Evolutionary conservation across 1,140 invertebrate species (phyloP), one percentile per base, ranked within the genome.

Genomic region (Heliconius melpomene): DNA sequence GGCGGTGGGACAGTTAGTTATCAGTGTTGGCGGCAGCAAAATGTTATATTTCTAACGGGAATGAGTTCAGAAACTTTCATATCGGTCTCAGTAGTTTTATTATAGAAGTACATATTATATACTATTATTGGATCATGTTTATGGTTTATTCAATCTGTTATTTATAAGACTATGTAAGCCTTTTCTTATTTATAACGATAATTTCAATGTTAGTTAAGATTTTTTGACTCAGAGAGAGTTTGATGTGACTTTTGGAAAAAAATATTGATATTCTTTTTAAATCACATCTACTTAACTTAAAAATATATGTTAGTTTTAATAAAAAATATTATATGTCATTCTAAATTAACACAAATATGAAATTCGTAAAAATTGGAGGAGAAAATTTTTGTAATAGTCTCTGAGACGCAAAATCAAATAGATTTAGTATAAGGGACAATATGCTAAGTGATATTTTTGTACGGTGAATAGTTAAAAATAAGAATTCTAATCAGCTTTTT

Each of bases 1-100:
- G 60, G 60, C 23, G 60, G 60, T 66, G 29, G n/a, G 52, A 54
- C 36, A 23, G 75, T 46, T 40, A 38, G 29, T 70, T 23, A 40
- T 75, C 46, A 60, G 78, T 74, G 54, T 60, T 76, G 79, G 79
- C 46, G 79, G 79, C 79, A 80, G 74, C 70, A 72, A 80, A 79
- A 80, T 80, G 79, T 80, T 80, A 75, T 36, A 60, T 60, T 77
- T 66, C 26, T 76, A 7, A 60, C 26, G 74, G 66, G 74, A 75
- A 75, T 79, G 29, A 72, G 50, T 76, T 80, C 52, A 76, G 29
- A 54, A 76, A 80, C 74, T 80, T 79, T 77, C 75, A 54, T 29
- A 77, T 77, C 75, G 75, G 75, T 77, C 75, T 77, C 75, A 77
- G 75, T 77, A 77, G 75, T 77, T 77, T 50, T 77, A 71, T 77